Conservation (phyloP, 2,888 invertebrate genomes). For the Zele albiditarsus region DNA sequence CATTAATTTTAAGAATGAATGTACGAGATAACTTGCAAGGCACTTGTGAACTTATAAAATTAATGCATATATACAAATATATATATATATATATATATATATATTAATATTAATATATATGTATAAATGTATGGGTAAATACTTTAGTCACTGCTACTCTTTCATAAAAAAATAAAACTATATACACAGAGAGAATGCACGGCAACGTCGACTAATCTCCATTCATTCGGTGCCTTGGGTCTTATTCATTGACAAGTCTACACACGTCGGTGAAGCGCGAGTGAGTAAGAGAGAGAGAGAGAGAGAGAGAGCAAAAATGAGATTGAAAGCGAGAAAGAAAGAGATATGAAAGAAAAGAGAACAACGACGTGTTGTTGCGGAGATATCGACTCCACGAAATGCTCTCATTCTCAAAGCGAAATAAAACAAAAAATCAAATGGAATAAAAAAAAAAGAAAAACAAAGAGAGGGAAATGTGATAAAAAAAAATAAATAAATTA, state of each 20-base stretch:
- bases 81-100: background rate
- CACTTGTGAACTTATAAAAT: conserved; percentile 2
- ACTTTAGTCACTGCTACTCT: conserved; percentile 43
- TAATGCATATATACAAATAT: background rate
- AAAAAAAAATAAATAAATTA: background rate
- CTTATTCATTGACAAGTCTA: conserved; percentile 59
- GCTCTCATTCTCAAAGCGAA: conserved; percentile 31
- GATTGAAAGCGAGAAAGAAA: background rate
- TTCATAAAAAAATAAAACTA: conserved; percentile 49
- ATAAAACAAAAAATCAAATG: conserved; percentile 7
- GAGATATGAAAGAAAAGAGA: conserved; percentile 31
- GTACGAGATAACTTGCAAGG: background rate
- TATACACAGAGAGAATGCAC: conserved; percentile 21
- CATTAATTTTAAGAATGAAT: background rate
- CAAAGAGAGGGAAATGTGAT: background rate
- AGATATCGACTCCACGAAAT: conserved; percentile 38
- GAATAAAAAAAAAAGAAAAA: background rate
- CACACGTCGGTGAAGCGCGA: background rate
- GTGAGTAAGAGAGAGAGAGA: background rate
- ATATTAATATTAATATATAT: background rate
- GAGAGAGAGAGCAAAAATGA: background rate
- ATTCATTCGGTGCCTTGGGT: conserved; percentile 60
- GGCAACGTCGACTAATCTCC: conserved; percentile 56
- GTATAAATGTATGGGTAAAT: conserved; percentile 49
- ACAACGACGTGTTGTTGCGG: conserved; percentile 51